Evolutionary conservation across 2,797 vertebrate species (phyloP), one percentile per base, ranked within the genome.

Genomic region (Ataeniobius toweri): DNA sequence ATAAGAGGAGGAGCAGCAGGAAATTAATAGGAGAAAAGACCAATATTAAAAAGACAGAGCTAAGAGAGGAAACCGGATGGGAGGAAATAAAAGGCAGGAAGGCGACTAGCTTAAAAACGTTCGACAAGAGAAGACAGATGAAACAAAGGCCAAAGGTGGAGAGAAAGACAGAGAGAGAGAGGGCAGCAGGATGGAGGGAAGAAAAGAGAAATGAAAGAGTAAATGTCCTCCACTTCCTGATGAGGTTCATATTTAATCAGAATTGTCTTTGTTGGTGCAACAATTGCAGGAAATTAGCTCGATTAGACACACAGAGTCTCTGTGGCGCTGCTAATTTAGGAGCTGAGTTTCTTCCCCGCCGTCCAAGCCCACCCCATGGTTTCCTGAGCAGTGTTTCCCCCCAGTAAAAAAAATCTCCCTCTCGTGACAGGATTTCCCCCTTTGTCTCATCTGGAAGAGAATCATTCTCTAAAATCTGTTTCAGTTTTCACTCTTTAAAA

Each of bases 261-360:
- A 89, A 79, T 89, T 88, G 93, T 96, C 92, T 90, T 82, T 93
- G 92, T 86, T 50, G 56, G 58, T 80, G 88, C 89, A 95, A 98
- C 96, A 98, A 97, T 96, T 77, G 78, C 91, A 95, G 96, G 96
- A 99, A 97, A 94, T 94, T 81, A 95, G 90, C 95, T 80, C 85
- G 86, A 90, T 93, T 91, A 93, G 92, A 91, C 80, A 77, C 83
- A 84, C 86, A 46, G 74, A 86, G 86, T 36, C 86, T 86, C 88
- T 83, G 84, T 80, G 82, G 85, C 86, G 82, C 83, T 85, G 91
- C 91, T 95, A 93, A 96, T 91, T 95, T 91, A 93, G 95, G 86
- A 88, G 80, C 26, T 77, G 12, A 84, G 72, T 87, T 80, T 84
- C 85, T 80, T 22, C 44, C 71, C 77, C 48, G 59, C 84, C 81